These are phyloP conservation scores for Myocastor coypus DNA, from an alignment of 2,113 vertebrate genomes.

Conservation along the genomic window DNA sequence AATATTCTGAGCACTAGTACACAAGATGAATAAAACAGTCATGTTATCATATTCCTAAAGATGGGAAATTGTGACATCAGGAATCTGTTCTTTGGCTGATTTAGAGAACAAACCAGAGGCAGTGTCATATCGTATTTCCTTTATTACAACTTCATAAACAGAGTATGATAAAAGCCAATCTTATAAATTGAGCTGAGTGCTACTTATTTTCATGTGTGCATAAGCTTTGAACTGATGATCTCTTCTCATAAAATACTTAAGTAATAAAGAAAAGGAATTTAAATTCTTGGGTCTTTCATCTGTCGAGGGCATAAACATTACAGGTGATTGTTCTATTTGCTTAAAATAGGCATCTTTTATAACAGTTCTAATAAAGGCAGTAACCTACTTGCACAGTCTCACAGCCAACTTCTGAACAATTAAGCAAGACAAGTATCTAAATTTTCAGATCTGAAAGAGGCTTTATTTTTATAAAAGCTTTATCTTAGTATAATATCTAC, in stretches of 20 bases:
- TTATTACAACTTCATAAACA: constrained; percentile 47
- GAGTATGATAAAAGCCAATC: not conserved
- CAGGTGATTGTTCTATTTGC: constrained; percentile 82
- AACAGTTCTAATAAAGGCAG: constrained; percentile 83
- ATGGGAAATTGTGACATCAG: not conserved
- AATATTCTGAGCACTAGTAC: constrained; percentile 25
- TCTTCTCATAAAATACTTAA: constrained; percentile 57
- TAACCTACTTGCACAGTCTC: constrained; percentile 81
- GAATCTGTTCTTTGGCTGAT: constrained; percentile 15
- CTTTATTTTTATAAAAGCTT: constrained; percentile 12
- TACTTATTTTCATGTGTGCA: constrained; percentile 63
- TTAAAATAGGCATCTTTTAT: constrained; percentile 83
- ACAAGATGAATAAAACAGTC: not conserved
- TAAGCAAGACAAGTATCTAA: constrained; percentile 70
- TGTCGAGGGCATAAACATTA: constrained; percentile 79
- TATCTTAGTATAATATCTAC: constrained; percentile 31
- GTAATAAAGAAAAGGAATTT: constrained; percentile 63
- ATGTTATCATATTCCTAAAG: not conserved
- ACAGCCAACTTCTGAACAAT: constrained; percentile 76
- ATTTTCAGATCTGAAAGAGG: constrained; percentile 59
- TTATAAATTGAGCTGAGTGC: not conserved
- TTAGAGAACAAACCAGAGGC: constrained; percentile 7
- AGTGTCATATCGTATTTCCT: not conserved
- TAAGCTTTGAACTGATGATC: constrained; percentile 46
- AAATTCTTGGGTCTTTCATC: constrained; percentile 67